Base-by-base conservation (phyloP, 1,140 invertebrate species). In the Berghia stephanieae region DNA sequence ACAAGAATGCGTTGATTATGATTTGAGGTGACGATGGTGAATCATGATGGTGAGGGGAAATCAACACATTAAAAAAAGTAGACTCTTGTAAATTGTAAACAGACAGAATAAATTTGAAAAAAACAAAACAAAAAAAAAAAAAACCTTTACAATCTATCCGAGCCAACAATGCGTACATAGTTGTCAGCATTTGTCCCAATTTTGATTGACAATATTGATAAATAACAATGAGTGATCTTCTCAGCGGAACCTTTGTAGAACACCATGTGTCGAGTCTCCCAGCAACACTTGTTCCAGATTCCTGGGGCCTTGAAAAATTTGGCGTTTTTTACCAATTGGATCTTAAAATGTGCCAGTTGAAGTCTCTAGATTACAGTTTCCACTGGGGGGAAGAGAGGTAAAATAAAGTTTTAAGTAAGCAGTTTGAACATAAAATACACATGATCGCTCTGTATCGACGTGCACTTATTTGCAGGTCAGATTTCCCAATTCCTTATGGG, bases 341-440 rank as follows among this genome's bases (percentile, higher is more conserved):
- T 49, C 77, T 88, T 31, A 86, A 86, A 78, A 88, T 88, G 87
- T 87, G 86, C 69, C 84, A 86, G 43, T 70, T 88, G 13, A 83
- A 80, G 77, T 36, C 77, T 5, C 71, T 88, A 0, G 63, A 74
- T 21, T 88, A 82, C 80, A 77, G 76, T 10, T 88, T 88, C 67
- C 42, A 68, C 13, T 88, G 87, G 87, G 83, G 83, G 73, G 77
- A 84, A 73, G 86, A 87, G 60, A 79, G 81, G 86, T 86, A 79
- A 73, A 24, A 55, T 27, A 6, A 18, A 13, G 38, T 16, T 38
- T 10, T 74, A 42, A 38, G 42, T 68, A 63, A 31, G 27, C n/a
- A 57, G n/a, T n/a, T n/a, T n/a, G n/a, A 72, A 5, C 3, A 42
- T 42, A 57, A 13, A 18, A 24, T 36, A 27, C 34, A n/a, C 55